Conservation (phyloP, 2,888 invertebrate genomes). For the Lissonota sp. region DNA sequence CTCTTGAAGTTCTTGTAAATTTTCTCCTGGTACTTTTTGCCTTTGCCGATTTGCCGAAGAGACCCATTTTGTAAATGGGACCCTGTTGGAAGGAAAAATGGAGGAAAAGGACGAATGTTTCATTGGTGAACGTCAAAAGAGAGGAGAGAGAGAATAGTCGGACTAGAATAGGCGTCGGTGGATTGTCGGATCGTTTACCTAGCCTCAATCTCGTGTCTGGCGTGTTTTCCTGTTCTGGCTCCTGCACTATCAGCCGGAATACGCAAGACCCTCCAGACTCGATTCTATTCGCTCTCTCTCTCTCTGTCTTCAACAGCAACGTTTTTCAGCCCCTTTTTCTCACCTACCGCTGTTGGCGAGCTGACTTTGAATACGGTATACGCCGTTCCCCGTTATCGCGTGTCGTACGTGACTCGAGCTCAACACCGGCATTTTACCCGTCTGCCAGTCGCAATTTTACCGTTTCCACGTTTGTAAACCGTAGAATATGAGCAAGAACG, state of each 20-base stretch:
- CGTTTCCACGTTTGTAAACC: conserved; percentile 49
- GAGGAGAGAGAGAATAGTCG: conserved; percentile 45
- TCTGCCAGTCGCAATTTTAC: conserved; percentile 61
- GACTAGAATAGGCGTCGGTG: conserved; percentile 61
- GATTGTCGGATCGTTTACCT: conserved; percentile 77
- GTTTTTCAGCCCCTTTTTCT: conserved; percentile 36
- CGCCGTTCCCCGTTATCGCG: conserved; percentile 75
- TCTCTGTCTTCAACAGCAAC: conserved; percentile 3
- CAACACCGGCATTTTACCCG: conserved; percentile 72
- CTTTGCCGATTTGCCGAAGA: conserved; percentile 55
- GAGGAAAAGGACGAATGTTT: conserved; percentile 53
- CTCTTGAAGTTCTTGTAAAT: background rate
- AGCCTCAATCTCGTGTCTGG: conserved; percentile 77
- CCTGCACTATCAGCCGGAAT: conserved; percentile 48
- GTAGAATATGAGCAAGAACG: conserved; percentile 36
- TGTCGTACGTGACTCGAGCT: conserved; percentile 77
- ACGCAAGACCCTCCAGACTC: conserved; percentile 59
- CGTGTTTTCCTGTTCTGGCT: conserved; percentile 73
- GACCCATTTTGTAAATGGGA: conserved; percentile 69
- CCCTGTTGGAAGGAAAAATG: conserved; percentile 16
- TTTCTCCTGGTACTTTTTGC: conserved; percentile 32
- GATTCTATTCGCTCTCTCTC: conserved; percentile 67
- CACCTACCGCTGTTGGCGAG: conserved; percentile 39
- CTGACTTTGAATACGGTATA: conserved; percentile 61
- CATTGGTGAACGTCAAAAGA: conserved; percentile 49